Percentiles rank a stretch among this genome's conserved stretches.
These are phyloP conservation scores for Caenorhabditis tropicalis DNA, from an alignment of 1,140 invertebrate genomes.

Conservation along the genomic window DNA sequence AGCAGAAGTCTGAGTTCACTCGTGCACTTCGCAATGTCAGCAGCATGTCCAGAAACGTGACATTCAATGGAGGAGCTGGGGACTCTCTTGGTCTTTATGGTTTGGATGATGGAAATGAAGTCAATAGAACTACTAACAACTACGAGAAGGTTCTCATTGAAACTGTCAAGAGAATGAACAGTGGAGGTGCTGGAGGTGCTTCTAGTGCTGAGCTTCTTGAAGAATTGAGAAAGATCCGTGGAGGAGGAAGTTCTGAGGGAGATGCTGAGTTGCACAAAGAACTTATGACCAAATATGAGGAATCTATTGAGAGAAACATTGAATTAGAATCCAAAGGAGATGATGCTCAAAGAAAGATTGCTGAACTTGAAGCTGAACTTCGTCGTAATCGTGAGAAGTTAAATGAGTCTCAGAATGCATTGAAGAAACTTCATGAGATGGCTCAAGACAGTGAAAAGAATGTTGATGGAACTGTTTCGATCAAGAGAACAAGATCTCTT, in stretches of 20 bases:
- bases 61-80: constrained; percentile 32
- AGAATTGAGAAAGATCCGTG: constrained; percentile 53
- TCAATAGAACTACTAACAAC: constrained; percentile 58
- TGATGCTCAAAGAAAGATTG: constrained; percentile 66
- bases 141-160: constrained; percentile 62
- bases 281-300: constrained; percentile 72
- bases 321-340: constrained; percentile 71
- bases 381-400: constrained; percentile 64
- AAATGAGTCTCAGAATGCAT: constrained; percentile 61
- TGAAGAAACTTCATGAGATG: constrained; percentile 65
- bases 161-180: constrained; percentile 59
- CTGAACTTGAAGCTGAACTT: constrained; percentile 67
- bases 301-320: constrained; percentile 71
- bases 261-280: constrained; percentile 69
- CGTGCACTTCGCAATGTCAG: constrained; percentile 62
- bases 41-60: constrained; percentile 61
- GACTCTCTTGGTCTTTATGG: not conserved
- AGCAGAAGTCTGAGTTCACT: constrained; percentile 63
- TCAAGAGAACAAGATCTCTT: constrained; percentile 68
- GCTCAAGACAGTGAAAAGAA: constrained; percentile 58
- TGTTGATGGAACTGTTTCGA: constrained; percentile 38
- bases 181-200: constrained; percentile 44
- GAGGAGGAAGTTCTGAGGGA: constrained; percentile 53
- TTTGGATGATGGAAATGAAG: not conserved
- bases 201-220: constrained; percentile 58